Base-by-base conservation (phyloP, 2,113 vertebrate genomes). In the Phrynocephalus versicolor region DNA sequence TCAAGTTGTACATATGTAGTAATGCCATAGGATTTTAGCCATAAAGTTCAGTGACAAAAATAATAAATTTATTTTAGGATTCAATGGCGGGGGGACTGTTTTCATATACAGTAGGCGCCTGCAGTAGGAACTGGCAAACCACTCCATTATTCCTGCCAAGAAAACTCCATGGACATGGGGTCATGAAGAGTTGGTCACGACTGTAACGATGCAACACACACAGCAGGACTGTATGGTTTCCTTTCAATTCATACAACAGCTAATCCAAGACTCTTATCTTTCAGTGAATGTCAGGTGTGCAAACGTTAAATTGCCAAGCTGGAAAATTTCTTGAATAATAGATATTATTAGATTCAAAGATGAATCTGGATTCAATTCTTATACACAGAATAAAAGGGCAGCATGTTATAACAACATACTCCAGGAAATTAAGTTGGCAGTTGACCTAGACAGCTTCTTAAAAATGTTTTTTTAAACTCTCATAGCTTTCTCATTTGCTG, bases 401-500 rank as follows among this genome's bases (percentile, higher is more conserved):
- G 23, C 0, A 0, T 45, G 8, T 58, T 65, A 69, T 74, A 86
- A 0, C 10, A 39, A 0, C 14, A 37, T 37, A 82, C 35, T 88
- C 67, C 86, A 85, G 83, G 84, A 91, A 88, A 88, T 15, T 0
- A 83, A 30, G 18, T 37, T 89, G 87, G 89, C 76, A 60, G 0
- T 35, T 6, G 88, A 51, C 45, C 45, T 51, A 51, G 45, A 51
- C n/a, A n/a, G n/a, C n/a, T n/a, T n/a, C n/a, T n/a, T n/a, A n/a
- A n/a, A n/a, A n/a, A n/a, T n/a, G n/a, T n/a, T n/a, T n/a, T n/a
- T n/a, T n/a, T n/a, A n/a, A n/a, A n/a, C n/a, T n/a, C n/a, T n/a
- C n/a, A n/a, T n/a, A n/a, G n/a, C n/a, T n/a, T n/a, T n/a, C n/a
- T n/a, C n/a, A n/a, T n/a, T n/a, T n/a, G n/a, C n/a, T n/a, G n/a